Evolutionary conservation across 2,797 vertebrate genomes (phyloP).

Genomic region (Dromococcyx pavoninus): DNA sequence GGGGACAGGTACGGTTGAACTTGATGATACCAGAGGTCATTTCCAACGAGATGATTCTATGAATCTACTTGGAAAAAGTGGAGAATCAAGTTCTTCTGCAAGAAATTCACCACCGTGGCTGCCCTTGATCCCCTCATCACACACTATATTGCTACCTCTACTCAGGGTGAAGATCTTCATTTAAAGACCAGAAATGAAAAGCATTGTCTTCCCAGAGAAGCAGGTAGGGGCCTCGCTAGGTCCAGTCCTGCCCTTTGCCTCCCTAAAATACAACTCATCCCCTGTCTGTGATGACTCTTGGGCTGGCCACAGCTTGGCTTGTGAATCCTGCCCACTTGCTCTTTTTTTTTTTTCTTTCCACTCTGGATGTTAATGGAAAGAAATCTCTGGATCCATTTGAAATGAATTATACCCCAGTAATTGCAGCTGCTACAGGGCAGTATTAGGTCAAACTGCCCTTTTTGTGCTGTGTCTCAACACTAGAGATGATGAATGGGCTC

Average conservation of each 20-base stretch:
- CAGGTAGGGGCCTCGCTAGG: not conserved
- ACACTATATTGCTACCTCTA: not conserved
- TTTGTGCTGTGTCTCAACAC: constrained; percentile 31
- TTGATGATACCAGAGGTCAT: too few relatives aligned
- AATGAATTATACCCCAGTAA: constrained; percentile 59
- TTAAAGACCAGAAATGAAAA: not conserved
- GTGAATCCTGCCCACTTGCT: not conserved
- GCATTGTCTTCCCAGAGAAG: not conserved
- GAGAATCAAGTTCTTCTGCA: not conserved
- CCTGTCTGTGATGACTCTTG: fast-evolving
- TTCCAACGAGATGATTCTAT: too few relatives aligned
- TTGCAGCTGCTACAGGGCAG: constrained; percentile 54
- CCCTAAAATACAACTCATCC: not conserved
- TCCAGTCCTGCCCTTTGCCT: not conserved
- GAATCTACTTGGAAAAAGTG: not conserved
- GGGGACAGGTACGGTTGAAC: too few relatives aligned
- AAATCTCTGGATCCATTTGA: constrained; percentile 46
- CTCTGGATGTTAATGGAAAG: constrained; percentile 16
- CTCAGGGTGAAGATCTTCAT: not conserved
- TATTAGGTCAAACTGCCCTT: constrained; percentile 61
- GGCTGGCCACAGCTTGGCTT: not conserved
- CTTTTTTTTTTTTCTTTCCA: not conserved
- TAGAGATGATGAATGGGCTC: constrained; percentile 52
- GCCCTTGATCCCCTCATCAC: not conserved
- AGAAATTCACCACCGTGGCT: not conserved